Base-by-base conservation (phyloP, 2,113 vertebrate species). In the Protobothrops mucrosquamatus region DNA sequence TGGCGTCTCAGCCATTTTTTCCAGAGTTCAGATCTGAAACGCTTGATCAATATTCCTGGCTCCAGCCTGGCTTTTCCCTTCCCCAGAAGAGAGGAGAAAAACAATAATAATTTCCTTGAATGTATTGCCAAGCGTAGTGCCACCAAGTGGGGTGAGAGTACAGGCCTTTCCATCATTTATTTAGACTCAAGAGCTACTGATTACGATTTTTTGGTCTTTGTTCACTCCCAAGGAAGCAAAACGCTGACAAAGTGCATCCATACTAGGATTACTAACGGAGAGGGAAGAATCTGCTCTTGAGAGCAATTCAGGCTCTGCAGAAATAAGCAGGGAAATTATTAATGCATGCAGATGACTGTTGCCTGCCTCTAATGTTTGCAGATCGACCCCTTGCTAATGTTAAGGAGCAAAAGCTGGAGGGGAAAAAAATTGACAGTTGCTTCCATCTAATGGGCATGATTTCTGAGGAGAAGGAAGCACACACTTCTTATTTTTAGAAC, bases 21-120 rank as follows among this genome's bases (percentile, higher is more conserved):
- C 69, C 15, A 91, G 6, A 74, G 18, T 15, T 14, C 89, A 81
- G 23, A 22, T 2, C 24, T 57, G 20, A 85, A 39, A 85, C 1
- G 22, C 18, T 14, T 57, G 64, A 89, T 92, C 92, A 34, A 92
- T 92, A 92, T 85, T 57, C 52, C 56, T 24, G 64, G 92, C 92
- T 91, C 91, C 89, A 34, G 86, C 4, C 86, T 51, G 34, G 6
- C 14, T 92, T 54, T 43, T 52, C 34, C 81, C 74, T 88, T 94
- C 74, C 61, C 15, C 29, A 3, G 57, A 89, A 24, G 74, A 94
- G 85, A 57, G 5, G 22, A 51, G 4, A 81, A 20, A 88, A 29
- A 61, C 2, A 59, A 59, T 57, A 43, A 61, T 29, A 56, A 56
- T 46, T 48, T 20, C 54, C 12, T 11, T 39, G 6, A 92, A n/a